These are phyloP conservation scores for Stenopsyche tienmushanensis DNA, from an alignment of 1,140 invertebrate species.

Conservation along the genomic window DNA sequence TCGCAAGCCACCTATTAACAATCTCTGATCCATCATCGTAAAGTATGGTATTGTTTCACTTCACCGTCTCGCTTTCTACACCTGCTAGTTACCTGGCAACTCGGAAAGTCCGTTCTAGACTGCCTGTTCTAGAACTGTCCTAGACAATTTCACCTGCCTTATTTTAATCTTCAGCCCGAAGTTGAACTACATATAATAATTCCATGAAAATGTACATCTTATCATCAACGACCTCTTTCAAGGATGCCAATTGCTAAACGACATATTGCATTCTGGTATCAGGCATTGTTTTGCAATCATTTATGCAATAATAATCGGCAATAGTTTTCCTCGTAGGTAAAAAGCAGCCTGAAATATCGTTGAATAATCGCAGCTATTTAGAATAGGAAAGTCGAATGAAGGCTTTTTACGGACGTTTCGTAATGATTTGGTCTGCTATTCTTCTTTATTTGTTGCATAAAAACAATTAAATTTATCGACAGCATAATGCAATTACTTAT, in stretches of 20 bases:
- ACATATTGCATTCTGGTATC: no score
- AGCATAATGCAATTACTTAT: no score
- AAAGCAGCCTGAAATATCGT: neutral
- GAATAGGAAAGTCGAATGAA: neutral
- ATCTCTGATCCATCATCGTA: conserved; percentile 4
- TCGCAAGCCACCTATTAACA: neutral
- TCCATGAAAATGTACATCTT: no score
- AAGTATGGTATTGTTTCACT: conserved; percentile 29
- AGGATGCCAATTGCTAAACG: no score
- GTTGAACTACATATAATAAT: no score
- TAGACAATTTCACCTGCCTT: conserved; percentile 13
- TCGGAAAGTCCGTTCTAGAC: conserved; percentile 12
- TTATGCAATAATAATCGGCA: neutral
- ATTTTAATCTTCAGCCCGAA: no score
- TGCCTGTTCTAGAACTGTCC: conserved; percentile 4
- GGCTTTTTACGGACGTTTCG: neutral
- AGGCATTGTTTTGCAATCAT: no score
- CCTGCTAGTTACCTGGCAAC: conserved; percentile 22
- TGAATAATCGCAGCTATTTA: neutral
- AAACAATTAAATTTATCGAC: no score
- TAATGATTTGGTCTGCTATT: neutral
- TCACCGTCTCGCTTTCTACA: conserved; percentile 26
- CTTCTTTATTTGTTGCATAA: neutral
- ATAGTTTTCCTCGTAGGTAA: neutral
- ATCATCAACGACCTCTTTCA: no score